Conservation (phyloP, 2,888 invertebrate genomes). For the Amphipoea lucens region DNA sequence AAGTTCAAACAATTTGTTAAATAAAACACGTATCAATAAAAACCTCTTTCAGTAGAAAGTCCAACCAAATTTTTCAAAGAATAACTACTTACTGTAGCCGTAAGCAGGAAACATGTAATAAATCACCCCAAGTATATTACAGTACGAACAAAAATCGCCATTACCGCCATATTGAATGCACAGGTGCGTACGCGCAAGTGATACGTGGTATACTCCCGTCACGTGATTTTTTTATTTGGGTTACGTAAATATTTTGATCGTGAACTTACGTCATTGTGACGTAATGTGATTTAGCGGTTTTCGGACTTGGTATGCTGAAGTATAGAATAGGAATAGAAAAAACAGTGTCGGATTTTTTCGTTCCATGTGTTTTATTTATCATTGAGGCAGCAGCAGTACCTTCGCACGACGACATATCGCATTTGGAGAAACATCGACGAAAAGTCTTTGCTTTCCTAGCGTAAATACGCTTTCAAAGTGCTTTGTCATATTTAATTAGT, state of each 20-base stretch:
- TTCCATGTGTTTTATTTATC: not conserved
- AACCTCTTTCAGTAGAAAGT: conserved; percentile 13
- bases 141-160: conserved; percentile 61
- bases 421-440: too few species aligned
- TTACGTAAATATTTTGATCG: conserved; percentile 43
- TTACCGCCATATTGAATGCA: conserved; percentile 62
- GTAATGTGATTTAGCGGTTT: conserved; percentile 11
- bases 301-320: not conserved
- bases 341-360: not conserved
- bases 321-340: conserved; percentile 6
- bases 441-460: too few species aligned
- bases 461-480: too few species aligned
- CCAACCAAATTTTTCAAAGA: conserved; percentile 36
- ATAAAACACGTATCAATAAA: conserved; percentile 12
- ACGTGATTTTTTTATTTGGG: conserved; percentile 38
- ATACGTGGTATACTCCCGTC: conserved; percentile 37
- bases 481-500: too few species aligned
- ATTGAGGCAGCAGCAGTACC: not conserved
- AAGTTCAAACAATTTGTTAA: not conserved
- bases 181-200: conserved; percentile 64
- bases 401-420: not conserved
- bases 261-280: conserved; percentile 29
- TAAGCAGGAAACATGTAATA: conserved; percentile 62
- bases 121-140: conserved; percentile 65
- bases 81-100: conserved; percentile 25